phyloP scores from a whole-genome alignment of 2,888 invertebrate species.

The Melanchra persicariae region DNA sequence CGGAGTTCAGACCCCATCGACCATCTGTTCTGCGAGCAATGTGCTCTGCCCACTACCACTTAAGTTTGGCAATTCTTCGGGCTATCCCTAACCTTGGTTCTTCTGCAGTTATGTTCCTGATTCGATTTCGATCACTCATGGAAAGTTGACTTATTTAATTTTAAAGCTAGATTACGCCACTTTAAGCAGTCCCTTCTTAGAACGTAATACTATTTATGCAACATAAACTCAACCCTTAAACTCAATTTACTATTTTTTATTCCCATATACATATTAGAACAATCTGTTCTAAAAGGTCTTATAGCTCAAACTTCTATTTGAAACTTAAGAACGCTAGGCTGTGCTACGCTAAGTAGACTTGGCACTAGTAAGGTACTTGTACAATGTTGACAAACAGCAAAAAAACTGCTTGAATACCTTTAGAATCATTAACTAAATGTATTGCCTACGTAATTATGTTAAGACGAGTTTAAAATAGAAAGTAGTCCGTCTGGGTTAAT shows the following conservation, averaged over 20 bases:
- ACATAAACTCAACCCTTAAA: constrained; percentile 16
- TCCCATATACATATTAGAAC: not conserved
- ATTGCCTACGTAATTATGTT: constrained; percentile 59
- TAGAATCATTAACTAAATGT: constrained; percentile 64
- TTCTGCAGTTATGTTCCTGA: not conserved
- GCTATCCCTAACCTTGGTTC: too few relatives aligned
- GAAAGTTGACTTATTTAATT: not conserved
- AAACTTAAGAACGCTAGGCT: not conserved
- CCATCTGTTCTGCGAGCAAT: too few relatives aligned
- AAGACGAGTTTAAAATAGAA: constrained; percentile 68
- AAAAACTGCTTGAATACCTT: constrained; percentile 56
- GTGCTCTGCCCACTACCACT: not conserved
- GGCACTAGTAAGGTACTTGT: not conserved
- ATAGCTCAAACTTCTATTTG: not conserved
- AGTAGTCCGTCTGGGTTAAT: constrained; percentile 64
- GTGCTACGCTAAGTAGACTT: not conserved
- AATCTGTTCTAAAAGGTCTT: not conserved
- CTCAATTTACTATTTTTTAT: not conserved
- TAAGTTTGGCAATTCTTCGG: not conserved
- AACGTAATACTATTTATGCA: constrained; percentile 1
- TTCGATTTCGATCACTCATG: not conserved
- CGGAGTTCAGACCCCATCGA: too few relatives aligned
- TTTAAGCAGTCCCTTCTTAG: not conserved
- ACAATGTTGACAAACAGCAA: constrained; percentile 48
- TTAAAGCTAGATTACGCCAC: not conserved